Evolutionary conservation across 2,113 vertebrate species (phyloP).

Genomic region (Etheostoma cragini): DNA sequence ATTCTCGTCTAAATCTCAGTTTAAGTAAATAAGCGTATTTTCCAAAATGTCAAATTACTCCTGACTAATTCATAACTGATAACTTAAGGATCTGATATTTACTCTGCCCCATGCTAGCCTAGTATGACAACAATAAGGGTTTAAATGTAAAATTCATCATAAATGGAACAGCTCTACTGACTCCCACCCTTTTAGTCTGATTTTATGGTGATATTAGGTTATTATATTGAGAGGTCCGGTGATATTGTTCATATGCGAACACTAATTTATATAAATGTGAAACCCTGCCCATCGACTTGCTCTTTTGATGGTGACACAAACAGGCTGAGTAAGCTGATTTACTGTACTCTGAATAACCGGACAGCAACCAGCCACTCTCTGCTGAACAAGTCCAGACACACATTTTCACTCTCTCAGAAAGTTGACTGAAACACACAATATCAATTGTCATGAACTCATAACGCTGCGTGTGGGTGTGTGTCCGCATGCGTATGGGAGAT

Average conservation of each 20-base stretch:
- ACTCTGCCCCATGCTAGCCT: background rate
- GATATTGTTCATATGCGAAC: background rate
- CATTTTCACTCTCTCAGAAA: conserved; percentile 14
- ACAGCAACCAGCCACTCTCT: conserved; percentile 57
- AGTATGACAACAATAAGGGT: background rate
- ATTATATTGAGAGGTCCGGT: background rate
- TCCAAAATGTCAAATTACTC: background rate
- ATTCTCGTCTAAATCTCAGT: no score
- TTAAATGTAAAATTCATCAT: background rate
- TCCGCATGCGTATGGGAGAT: background rate
- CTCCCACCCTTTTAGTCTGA: background rate
- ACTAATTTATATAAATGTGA: conserved; percentile 2
- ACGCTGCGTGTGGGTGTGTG: background rate
- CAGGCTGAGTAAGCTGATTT: conserved; percentile 62
- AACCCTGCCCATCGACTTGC: background rate
- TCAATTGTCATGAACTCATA: conserved; percentile 15
- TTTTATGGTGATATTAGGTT: background rate
- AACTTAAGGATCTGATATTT: background rate
- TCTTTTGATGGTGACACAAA: conserved; percentile 32
- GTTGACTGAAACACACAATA: conserved; percentile 31
- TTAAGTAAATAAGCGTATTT: background rate
- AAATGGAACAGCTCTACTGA: background rate
- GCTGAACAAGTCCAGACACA: conserved; percentile 69
- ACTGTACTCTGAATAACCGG: conserved; percentile 58
- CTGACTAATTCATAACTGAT: background rate